Conservation (phyloP, 2,888 invertebrate genomes). For the Andrena chrysosceles region DNA sequence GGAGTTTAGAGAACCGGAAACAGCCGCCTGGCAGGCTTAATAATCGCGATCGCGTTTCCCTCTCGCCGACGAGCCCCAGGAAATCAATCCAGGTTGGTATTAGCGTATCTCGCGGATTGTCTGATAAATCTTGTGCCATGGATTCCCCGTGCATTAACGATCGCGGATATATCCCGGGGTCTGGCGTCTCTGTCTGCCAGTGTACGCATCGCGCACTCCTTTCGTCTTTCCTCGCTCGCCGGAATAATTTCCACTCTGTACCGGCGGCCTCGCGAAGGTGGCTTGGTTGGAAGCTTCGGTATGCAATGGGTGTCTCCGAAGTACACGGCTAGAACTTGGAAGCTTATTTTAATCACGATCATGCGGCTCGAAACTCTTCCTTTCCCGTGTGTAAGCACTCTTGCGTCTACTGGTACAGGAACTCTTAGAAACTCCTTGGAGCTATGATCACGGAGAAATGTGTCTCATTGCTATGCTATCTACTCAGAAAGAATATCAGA, state of each 20-base stretch:
- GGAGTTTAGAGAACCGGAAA: neutral
- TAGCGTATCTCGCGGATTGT: slow-evolving; percentile 12
- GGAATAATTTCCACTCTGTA: slow-evolving; percentile 63
- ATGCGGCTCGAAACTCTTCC: neutral
- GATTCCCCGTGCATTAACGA: slow-evolving; percentile 21
- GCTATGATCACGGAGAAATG: neutral
- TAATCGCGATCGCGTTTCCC: neutral
- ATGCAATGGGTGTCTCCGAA: slow-evolving; percentile 9
- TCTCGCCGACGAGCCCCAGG: neutral
- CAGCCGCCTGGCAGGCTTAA: neutral
- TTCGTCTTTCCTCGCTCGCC: slow-evolving; percentile 55
- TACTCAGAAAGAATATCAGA: no score
- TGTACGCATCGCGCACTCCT: slow-evolving; percentile 31
- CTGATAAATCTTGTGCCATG: slow-evolving; percentile 10
- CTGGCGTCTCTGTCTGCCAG: slow-evolving; percentile 5
- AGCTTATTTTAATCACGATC: neutral
- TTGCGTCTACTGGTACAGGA: neutral
- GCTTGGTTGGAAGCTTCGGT: slow-evolving; percentile 46
- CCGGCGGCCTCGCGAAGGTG: slow-evolving; percentile 55
- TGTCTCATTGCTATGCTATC: neutral
- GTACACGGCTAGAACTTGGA: neutral
- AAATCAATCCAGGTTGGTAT: slow-evolving; percentile 24
- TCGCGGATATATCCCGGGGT: neutral
- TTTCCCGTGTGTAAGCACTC: neutral
- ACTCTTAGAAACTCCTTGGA: neutral